These are phyloP conservation scores for Rana temporaria DNA, from an alignment of 2,113 vertebrate species.

Conservation along the genomic window DNA sequence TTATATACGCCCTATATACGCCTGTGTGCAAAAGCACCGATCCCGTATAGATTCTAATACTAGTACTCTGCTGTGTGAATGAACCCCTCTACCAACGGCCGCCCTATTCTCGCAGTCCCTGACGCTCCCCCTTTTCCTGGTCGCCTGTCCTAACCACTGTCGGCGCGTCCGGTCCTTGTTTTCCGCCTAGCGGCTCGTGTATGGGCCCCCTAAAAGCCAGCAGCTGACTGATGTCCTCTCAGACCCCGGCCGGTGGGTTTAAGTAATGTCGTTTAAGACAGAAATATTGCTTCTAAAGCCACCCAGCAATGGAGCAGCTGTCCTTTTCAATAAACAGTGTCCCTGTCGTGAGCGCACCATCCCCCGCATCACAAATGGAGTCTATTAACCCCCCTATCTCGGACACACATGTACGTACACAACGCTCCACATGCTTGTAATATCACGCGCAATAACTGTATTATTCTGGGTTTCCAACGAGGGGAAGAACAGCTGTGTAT, in stretches of 20 bases:
- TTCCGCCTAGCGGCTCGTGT: no score
- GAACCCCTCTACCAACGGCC: neutral
- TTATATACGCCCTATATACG: no score
- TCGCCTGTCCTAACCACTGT: neutral
- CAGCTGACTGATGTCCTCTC: conserved; percentile 41
- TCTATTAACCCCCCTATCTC: conserved; percentile 12
- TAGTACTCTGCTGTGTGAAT: neutral
- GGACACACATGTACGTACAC: neutral
- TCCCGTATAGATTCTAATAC: neutral
- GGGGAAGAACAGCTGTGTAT: conserved; percentile 52
- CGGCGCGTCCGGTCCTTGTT: neutral
- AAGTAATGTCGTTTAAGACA: conserved; percentile 32
- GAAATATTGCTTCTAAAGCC: conserved; percentile 56
- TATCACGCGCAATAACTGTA: conserved; percentile 43
- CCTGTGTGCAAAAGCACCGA: no score
- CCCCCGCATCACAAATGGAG: conserved; percentile 8
- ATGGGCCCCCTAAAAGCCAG: neutral
- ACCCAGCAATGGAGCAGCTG: conserved; percentile 51
- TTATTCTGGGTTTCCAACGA: conserved; percentile 22
- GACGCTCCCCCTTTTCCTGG: neutral
- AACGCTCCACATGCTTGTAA: conserved; percentile 43
- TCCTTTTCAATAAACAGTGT: conserved; percentile 58
- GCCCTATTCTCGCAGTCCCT: no score
- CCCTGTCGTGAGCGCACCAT: conserved; percentile 25
- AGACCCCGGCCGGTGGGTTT: neutral